Base-by-base conservation (phyloP, 1,140 invertebrate genomes). In the Heliconius eleuchia region DNA sequence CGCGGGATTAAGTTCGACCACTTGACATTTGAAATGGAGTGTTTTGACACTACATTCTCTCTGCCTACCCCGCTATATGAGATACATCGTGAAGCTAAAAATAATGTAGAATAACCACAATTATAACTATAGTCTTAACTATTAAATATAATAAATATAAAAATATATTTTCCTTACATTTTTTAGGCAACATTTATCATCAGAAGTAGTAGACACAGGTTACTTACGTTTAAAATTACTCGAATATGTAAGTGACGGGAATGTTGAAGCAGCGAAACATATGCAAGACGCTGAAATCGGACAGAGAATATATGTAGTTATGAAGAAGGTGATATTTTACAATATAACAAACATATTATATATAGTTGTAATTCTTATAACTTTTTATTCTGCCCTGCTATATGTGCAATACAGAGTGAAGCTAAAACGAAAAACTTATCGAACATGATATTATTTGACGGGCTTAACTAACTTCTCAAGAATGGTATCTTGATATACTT, bases 241-340 rank as follows among this genome's bases (percentile, higher is more conserved):
- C 19, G 92, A 95, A 30, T 96, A 96, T 88, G 95, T 96, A 1
- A 95, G 95, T 70, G 90, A 95, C 79, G 95, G 95, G 0, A 88
- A 95, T 79, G 77, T 90, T 3, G 91, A 87, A 6, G 71, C 76
- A 5, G 87, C 82, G 1, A 85, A 89, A 75, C 88, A 92, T 73
- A 93, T 94, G 80, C 95, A 96, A 46, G 95, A 97, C 79, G 96
- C 96, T 16, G 97, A 97, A 92, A 96, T 97, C 75, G 97, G 97
- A 7, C 97, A 97, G 86, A 94, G 97, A 77, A 97, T 98, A 83
- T 95, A 96, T 71, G 95, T 96, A 34, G 96, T 96, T 18, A 96
- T 97, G 83, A 96, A 96, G 89, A 96, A 78, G 80, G 76, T 81
- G 50, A 57, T 66, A 30, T 66, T 30, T 27, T 37, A 37, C 34